phyloP scores from a whole-genome alignment of 2,797 vertebrate species.

The Adrianichthys oophorus region DNA sequence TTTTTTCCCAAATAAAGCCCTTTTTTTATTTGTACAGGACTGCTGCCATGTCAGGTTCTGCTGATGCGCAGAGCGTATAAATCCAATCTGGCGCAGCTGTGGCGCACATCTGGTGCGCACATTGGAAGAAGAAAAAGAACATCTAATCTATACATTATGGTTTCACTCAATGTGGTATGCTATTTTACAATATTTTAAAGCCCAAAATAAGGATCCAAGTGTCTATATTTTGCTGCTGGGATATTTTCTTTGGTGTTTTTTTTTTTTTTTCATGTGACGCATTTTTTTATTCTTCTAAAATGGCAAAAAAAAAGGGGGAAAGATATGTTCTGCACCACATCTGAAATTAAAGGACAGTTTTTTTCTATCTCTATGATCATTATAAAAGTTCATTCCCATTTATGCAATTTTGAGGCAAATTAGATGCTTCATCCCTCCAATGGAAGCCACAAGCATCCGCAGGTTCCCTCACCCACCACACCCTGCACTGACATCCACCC shows the following conservation, averaged over 20 bases:
- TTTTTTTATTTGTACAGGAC: slow-evolving; percentile 9
- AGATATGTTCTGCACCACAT: slow-evolving; percentile 2
- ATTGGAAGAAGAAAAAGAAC: slow-evolving; percentile 27
- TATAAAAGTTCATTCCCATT: slow-evolving; percentile 50
- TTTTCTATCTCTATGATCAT: slow-evolving; percentile 42
- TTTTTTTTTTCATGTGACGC: slow-evolving; percentile 16
- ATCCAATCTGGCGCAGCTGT: slow-evolving; percentile 34
- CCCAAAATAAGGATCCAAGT: slow-evolving; percentile 3
- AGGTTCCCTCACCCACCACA: slow-evolving; percentile 65
- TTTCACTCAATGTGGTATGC: slow-evolving; percentile 26
- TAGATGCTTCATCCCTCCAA: slow-evolving; percentile 43
- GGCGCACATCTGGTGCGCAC: slow-evolving; percentile 65
- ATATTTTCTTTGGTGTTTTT: slow-evolving; percentile 5
- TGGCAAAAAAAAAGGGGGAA: neutral
- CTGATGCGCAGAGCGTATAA: slow-evolving; percentile 26
- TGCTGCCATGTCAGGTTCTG: slow-evolving; percentile 21
- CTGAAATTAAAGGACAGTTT: slow-evolving; percentile 11
- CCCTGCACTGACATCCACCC: slow-evolving; percentile 68
- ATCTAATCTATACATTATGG: slow-evolving; percentile 15
- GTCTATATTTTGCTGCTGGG: slow-evolving; percentile 18
- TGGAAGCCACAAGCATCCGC: slow-evolving; percentile 42
- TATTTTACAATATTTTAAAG: slow-evolving; percentile 6
- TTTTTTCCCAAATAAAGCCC: neutral
- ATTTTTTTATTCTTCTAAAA: neutral
- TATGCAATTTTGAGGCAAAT: slow-evolving; percentile 52